Evolutionary conservation across 2,888 invertebrate genomes (phyloP).

Genomic region (Protonemura montana): DNA sequence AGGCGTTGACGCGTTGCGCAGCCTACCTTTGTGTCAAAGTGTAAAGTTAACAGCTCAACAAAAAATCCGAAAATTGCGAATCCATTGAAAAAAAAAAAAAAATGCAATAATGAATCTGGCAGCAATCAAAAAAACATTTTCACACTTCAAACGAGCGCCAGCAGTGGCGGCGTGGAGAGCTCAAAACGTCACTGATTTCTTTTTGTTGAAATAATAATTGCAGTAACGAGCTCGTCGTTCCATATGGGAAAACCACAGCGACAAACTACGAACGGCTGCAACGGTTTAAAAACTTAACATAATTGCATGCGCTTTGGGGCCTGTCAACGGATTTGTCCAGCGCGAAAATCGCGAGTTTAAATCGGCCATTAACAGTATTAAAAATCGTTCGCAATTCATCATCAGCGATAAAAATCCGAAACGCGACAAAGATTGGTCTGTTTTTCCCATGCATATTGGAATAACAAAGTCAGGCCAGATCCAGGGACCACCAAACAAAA

Average conservation of each 20-base stretch:
- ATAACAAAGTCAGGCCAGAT: background rate
- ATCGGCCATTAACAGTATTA: background rate
- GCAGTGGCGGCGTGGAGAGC: background rate
- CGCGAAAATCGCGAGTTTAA: background rate
- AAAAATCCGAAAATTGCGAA: background rate
- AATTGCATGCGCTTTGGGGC: background rate
- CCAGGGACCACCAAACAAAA: background rate
- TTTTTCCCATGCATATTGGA: background rate
- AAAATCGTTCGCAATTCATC: background rate
- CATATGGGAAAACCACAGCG: background rate
- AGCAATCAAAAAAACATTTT: conserved; percentile 2
- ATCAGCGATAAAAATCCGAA: background rate
- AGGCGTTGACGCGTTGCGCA: background rate
- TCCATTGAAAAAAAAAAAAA: background rate
- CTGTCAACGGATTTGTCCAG: too few species aligned
- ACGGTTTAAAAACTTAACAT: background rate
- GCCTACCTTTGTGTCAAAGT: background rate
- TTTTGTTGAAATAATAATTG: conserved; percentile 4
- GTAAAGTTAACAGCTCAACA: background rate
- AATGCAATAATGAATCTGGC: background rate
- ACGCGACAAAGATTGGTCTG: background rate
- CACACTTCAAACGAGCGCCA: conserved; percentile 1
- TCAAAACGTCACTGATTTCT: background rate
- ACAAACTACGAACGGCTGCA: background rate
- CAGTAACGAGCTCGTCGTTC: background rate